Conservation (phyloP, 1,140 invertebrate species). For the Nasonia vitripennis region DNA sequence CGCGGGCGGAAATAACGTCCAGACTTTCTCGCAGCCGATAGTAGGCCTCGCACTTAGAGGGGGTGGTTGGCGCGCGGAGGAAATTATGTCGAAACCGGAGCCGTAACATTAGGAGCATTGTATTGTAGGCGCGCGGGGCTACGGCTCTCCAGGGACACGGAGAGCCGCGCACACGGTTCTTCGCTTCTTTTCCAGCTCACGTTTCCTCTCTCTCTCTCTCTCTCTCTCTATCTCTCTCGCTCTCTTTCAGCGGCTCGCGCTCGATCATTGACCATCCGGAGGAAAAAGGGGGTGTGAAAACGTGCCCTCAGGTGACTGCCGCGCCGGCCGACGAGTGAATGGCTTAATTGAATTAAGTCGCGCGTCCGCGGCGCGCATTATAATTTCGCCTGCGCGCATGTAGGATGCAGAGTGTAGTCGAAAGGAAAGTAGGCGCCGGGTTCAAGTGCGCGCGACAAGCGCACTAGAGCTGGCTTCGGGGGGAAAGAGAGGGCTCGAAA, state of each 20-base stretch:
- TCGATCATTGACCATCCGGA: conserved; percentile 43
- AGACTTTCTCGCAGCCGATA: not conserved
- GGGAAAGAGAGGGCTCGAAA: not conserved
- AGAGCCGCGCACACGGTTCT: conserved; percentile 15
- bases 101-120: conserved; percentile 75
- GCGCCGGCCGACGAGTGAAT: conserved; percentile 64
- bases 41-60: not conserved
- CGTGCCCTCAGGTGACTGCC: conserved; percentile 69
- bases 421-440: not conserved
- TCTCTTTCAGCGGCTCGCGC: conserved; percentile 51
- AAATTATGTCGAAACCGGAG: conserved; percentile 73
- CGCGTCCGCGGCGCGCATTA: conserved; percentile 64
- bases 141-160: conserved; percentile 67
- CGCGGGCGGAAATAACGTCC: not conserved
- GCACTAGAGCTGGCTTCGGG: not conserved
- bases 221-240: conserved; percentile 50
- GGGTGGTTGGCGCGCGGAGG: conserved; percentile 50
- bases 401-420: not conserved
- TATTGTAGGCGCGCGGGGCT: conserved; percentile 69
- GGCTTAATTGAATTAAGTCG: conserved; percentile 73
- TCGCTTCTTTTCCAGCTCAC: conserved; percentile 64
- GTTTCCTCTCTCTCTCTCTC: conserved; percentile 43
- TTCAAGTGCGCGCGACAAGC: not conserved
- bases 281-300: conserved; percentile 56
- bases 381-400: conserved; percentile 60